Evolutionary conservation across 2,797 vertebrate species (phyloP).

Genomic region (Artibeus lituratus): DNA sequence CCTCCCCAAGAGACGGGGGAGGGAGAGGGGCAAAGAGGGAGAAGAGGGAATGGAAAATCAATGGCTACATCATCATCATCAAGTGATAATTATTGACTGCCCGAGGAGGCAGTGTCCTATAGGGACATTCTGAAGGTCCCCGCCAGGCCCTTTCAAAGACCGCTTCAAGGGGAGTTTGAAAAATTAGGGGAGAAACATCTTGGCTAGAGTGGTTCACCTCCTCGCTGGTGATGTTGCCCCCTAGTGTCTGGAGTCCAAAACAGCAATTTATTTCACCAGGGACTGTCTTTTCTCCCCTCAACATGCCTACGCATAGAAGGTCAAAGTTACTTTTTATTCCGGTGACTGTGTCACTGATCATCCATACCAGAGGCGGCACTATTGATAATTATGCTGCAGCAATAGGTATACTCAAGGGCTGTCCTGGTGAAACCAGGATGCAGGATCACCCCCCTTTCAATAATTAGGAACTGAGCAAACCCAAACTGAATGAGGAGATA

Average conservation of each 20-base stretch:
- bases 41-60: not conserved
- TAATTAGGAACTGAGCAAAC: not conserved
- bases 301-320: rapidly evolving
- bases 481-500: not conserved
- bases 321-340: not conserved
- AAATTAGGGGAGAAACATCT: not conserved
- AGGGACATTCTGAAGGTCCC: not conserved
- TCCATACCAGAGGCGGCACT: not conserved
- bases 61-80: conserved; percentile 18
- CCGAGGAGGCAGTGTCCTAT: not conserved
- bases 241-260: not conserved
- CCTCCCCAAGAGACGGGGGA: not conserved
- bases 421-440: not conserved
- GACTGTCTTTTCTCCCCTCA: not conserved
- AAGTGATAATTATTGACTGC: conserved; percentile 40
- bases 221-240: not conserved
- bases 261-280: not conserved
- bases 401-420: not conserved
- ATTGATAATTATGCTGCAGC: not conserved
- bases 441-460: not conserved
- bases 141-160: not conserved
- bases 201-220: not conserved
- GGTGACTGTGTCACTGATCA: not conserved
- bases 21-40: not conserved
- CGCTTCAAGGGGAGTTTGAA: not conserved